These are phyloP conservation scores for Speoplatyrhinus poulsoni DNA, from an alignment of 2,113 vertebrate genomes.

Conservation along the genomic window DNA sequence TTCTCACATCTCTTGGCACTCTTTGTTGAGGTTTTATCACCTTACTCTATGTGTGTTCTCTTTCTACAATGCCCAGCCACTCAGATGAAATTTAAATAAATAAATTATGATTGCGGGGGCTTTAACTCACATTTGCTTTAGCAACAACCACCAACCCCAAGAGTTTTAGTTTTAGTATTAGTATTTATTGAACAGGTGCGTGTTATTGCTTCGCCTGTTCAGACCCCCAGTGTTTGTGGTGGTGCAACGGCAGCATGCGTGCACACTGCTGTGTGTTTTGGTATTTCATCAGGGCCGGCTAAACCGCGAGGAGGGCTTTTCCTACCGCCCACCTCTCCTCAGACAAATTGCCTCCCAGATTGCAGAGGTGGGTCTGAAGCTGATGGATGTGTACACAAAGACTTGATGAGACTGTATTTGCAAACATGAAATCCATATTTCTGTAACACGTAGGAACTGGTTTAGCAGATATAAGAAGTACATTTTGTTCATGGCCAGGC, in stretches of 20 bases:
- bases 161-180: background rate
- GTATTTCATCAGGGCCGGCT: conserved; percentile 69
- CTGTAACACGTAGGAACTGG: conserved; percentile 50
- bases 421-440: conserved; percentile 70
- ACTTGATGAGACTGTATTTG: conserved; percentile 69
- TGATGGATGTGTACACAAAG: conserved; percentile 72
- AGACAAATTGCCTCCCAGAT: conserved; percentile 75
- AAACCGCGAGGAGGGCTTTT: conserved; percentile 72
- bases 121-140: background rate
- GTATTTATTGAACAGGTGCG: too few species aligned
- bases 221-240: conserved; percentile 48
- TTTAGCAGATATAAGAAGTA: conserved; percentile 16
- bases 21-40: conserved; percentile 60
- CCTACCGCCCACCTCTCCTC: conserved; percentile 69
- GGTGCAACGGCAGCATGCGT: conserved; percentile 36
- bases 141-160: background rate
- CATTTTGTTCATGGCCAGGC: conserved; percentile 1
- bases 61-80: conserved; percentile 45
- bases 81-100: conserved; percentile 7
- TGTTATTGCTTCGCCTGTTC: background rate
- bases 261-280: conserved; percentile 61
- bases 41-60: conserved; percentile 50
- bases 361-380: conserved; percentile 71
- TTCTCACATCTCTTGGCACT: conserved; percentile 57
- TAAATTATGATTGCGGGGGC: background rate